Evolutionary conservation across 2,113 vertebrate genomes (phyloP).

Genomic region (Cichladusa arquata): DNA sequence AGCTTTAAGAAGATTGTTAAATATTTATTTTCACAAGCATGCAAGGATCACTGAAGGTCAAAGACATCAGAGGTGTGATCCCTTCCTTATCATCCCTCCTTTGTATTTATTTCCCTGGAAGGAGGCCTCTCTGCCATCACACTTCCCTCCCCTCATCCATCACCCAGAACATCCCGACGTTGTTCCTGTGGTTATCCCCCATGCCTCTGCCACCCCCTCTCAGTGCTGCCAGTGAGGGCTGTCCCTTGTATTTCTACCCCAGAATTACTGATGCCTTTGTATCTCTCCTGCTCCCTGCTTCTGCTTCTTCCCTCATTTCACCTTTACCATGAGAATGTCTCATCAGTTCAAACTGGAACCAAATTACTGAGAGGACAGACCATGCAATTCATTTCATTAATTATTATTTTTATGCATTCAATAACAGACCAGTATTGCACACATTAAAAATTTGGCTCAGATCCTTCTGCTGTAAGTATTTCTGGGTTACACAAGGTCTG

Average conservation of each 20-base stretch:
- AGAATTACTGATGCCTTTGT: background rate
- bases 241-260: background rate
- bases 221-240: background rate
- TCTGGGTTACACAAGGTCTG: background rate
- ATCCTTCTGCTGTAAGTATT: background rate
- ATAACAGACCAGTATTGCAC: background rate
- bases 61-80: slow-evolving; percentile 57
- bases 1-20: slow-evolving; percentile 47
- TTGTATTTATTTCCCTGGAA: slow-evolving; percentile 16
- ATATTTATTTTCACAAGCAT: slow-evolving; percentile 54
- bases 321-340: background rate
- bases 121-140: slow-evolving; percentile 1
- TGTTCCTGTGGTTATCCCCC: background rate
- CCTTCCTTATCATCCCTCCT: background rate
- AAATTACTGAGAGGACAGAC: background rate
- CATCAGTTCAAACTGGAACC: background rate
- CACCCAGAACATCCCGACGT: background rate
- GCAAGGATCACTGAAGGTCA: slow-evolving; percentile 43
- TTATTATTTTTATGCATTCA: background rate
- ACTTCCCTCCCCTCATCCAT: slow-evolving; percentile 26
- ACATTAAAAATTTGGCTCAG: background rate
- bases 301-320: background rate
- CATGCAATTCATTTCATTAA: background rate
- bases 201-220: background rate
- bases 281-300: background rate